phyloP scores from a whole-genome alignment of 2,113 vertebrate species.

The Triplophysa rosa region DNA sequence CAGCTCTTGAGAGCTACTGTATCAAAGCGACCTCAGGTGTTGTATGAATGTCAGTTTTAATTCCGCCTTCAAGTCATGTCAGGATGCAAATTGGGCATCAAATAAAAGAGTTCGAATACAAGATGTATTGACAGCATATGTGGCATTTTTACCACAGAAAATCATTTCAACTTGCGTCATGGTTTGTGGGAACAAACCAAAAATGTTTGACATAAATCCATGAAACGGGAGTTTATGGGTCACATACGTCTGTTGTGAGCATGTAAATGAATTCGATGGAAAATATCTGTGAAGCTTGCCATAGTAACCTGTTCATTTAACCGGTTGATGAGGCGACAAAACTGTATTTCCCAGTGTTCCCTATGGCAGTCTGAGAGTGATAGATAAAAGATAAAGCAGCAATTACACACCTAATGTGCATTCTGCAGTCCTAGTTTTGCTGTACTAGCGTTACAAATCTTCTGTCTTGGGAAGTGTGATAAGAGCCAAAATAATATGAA shows the following conservation, averaged over 20 bases:
- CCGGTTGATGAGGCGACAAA: background rate
- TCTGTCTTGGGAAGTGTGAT: background rate
- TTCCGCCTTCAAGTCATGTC: background rate
- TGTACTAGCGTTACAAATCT: background rate
- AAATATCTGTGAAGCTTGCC: constrained; percentile 2
- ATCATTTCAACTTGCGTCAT: background rate
- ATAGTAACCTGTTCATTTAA: background rate
- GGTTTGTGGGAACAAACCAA: background rate
- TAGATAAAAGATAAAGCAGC: background rate
- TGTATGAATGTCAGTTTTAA: background rate
- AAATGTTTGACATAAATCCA: background rate
- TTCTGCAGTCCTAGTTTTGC: background rate
- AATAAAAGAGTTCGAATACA: background rate
- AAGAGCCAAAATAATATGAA: background rate
- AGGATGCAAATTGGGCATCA: background rate
- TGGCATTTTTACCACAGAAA: too few relatives aligned
- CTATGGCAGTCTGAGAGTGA: background rate
- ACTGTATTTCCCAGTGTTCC: constrained; percentile 9
- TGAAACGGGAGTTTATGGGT: background rate
- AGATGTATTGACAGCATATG: too few relatives aligned
- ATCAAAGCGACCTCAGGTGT: background rate
- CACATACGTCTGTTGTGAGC: background rate
- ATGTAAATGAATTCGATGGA: background rate
- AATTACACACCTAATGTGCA: background rate
- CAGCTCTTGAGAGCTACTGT: background rate